phyloP scores from a whole-genome alignment of 2,888 invertebrate genomes.

The Clivina fossor region DNA sequence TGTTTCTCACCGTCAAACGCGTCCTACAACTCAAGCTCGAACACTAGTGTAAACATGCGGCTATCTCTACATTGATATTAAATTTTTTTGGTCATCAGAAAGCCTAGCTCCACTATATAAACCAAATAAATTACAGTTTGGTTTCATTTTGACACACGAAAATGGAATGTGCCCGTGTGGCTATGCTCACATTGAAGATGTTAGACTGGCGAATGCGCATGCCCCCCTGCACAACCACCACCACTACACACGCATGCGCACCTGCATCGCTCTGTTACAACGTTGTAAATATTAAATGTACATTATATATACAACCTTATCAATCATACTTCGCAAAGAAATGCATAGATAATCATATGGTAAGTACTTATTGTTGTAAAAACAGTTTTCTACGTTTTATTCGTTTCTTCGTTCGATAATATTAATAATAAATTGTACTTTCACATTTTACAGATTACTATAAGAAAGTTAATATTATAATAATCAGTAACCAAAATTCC shows the following conservation, averaged over 20 bases:
- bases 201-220: conserved; percentile 13
- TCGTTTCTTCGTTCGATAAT: no score
- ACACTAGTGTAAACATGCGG: conserved; percentile 30
- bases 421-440: no score
- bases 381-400: no score
- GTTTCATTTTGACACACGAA: conserved; percentile 27
- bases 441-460: no score
- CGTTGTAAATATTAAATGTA: conserved; percentile 20
- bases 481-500: no score
- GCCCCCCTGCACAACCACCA: conserved; percentile 8
- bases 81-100: conserved; percentile 29
- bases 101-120: conserved; percentile 19
- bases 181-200: no score
- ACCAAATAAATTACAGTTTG: conserved; percentile 25
- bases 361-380: no score
- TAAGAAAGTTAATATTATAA: no score
- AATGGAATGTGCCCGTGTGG: conserved; percentile 29
- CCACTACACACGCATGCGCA: conserved; percentile 9
- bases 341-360: no score
- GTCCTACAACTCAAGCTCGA: conserved; percentile 25
- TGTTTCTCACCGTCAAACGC: neutral
- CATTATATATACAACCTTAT: conserved; percentile 20
- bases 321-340: conserved; percentile 4
- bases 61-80: conserved; percentile 32
- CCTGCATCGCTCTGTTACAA: conserved; percentile 7